Evolutionary conservation across 2,888 invertebrate genomes (phyloP).

Genomic region (Gonocerus acuteangulatus): DNA sequence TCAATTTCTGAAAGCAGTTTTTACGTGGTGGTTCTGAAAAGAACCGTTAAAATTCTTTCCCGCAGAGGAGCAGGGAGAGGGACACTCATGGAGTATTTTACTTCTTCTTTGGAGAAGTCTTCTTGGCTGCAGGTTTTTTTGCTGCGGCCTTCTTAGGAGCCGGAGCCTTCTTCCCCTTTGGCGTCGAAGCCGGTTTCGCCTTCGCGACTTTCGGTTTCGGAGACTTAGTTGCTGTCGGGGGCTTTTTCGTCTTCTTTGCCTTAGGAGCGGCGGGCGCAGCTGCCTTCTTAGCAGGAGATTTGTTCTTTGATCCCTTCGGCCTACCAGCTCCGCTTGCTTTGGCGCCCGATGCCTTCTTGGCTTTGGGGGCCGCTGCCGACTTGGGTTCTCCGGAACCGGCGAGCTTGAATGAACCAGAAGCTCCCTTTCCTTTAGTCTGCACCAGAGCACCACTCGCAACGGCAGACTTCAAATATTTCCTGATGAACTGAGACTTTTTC

Average conservation of each 20-base stretch:
- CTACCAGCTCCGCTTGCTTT: background rate
- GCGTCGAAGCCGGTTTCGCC: too few relatives aligned
- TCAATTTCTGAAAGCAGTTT: background rate
- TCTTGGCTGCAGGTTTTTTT: background rate
- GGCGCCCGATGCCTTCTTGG: background rate
- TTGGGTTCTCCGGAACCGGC: background rate
- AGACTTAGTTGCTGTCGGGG: too few relatives aligned
- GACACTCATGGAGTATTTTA: background rate
- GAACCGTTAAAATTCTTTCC: background rate
- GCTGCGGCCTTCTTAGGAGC: background rate
- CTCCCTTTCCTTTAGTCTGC: constrained; percentile 34
- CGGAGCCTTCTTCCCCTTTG: background rate
- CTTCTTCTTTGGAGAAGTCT: background rate
- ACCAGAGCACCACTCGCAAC: too few relatives aligned
- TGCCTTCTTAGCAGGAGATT: constrained; percentile 6
- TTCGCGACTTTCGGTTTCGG: too few relatives aligned
- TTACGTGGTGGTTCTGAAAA: background rate
- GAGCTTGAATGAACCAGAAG: constrained; percentile 33
- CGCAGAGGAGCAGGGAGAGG: background rate
- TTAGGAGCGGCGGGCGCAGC: background rate
- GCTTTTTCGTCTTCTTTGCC: too few relatives aligned
- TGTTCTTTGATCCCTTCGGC: too few relatives aligned
- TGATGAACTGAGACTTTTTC: too few relatives aligned
- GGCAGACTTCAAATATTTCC: constrained; percentile 52
- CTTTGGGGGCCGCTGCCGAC: background rate